These are phyloP conservation scores for Leptestheria dahalacensis DNA, from an alignment of 1,140 invertebrate genomes.

Conservation along the genomic window DNA sequence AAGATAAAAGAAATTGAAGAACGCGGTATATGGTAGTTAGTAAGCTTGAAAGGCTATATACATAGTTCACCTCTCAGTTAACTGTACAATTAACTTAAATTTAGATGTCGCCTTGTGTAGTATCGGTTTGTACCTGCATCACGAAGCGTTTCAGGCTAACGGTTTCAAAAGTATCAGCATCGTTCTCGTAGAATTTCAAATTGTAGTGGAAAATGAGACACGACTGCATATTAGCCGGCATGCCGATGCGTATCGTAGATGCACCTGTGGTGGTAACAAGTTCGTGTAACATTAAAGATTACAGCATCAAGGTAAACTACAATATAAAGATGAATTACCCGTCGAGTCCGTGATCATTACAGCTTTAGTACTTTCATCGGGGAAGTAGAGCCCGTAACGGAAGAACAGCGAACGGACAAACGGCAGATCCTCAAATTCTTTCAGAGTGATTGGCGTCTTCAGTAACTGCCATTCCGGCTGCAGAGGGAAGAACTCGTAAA, in stretches of 20 bases:
- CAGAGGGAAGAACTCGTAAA: constrained; percentile 96
- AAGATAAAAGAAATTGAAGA: too few relatives aligned
- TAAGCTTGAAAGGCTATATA: too few relatives aligned
- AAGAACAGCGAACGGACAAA: constrained; percentile 98
- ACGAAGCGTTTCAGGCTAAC: constrained; percentile 93
- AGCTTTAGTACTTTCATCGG: constrained; percentile 55
- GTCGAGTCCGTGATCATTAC: constrained; percentile 81
- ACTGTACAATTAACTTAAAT: too few relatives aligned
- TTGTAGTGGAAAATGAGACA: constrained; percentile 96
- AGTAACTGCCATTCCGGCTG: constrained; percentile 94
- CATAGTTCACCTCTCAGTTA: too few relatives aligned
- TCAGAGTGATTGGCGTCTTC: constrained; percentile 76
- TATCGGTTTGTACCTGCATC: constrained; percentile 52
- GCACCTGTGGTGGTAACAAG: constrained; percentile 42
- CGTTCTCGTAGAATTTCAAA: constrained; percentile 86
- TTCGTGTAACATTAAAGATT: neutral
- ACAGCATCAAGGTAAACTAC: too few relatives aligned
- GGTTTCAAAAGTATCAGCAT: constrained; percentile 75
- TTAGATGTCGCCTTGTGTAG: too few relatives aligned
- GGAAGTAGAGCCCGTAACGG: constrained; percentile 91
- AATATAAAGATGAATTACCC: constrained; percentile 31
- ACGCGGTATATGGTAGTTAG: too few relatives aligned
- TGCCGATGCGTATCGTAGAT: constrained; percentile 81
- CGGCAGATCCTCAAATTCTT: constrained; percentile 92
- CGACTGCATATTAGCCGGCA: constrained; percentile 72